phyloP scores from a whole-genome alignment of 2,797 vertebrate species.

The Coluber constrictor region DNA sequence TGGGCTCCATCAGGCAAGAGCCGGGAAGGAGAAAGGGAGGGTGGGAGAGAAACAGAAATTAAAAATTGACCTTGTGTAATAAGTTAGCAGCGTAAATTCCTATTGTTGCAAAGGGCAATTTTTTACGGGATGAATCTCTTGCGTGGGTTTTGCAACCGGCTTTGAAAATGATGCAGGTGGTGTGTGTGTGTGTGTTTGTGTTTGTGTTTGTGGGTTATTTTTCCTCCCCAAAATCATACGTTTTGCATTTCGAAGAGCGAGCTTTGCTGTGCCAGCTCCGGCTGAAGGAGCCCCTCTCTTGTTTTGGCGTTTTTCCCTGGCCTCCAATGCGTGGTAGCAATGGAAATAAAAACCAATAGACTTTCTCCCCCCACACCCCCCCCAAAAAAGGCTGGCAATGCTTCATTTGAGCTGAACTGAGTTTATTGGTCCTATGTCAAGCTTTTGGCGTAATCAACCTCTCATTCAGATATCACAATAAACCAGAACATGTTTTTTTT shows the following conservation, averaged over 20 bases:
- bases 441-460: not conserved
- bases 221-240: not conserved
- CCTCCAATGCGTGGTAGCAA: not conserved
- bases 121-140: not conserved
- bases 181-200: not conserved
- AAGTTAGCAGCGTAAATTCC: not conserved
- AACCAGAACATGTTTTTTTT: not conserved
- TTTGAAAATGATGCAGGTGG: not conserved
- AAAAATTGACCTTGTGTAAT: not conserved
- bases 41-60: not conserved
- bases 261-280: not conserved
- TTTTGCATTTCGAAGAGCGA: not conserved
- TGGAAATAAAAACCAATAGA: not conserved
- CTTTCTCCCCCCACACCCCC: accelerated
- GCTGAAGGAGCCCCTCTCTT: not conserved
- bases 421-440: not conserved
- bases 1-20: not conserved
- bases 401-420: not conserved
- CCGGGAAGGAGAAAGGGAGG: not conserved
- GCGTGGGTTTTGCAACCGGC: not conserved
- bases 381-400: not conserved
- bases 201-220: not conserved
- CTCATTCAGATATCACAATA: not conserved
- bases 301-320: not conserved
- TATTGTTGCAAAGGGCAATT: not conserved